Percentiles rank a stretch among this genome's conserved stretches.
phyloP scores from a whole-genome alignment of 30 jellyfish, hydroid and myxozoan species.

The Nemopilema nomurai region DNA sequence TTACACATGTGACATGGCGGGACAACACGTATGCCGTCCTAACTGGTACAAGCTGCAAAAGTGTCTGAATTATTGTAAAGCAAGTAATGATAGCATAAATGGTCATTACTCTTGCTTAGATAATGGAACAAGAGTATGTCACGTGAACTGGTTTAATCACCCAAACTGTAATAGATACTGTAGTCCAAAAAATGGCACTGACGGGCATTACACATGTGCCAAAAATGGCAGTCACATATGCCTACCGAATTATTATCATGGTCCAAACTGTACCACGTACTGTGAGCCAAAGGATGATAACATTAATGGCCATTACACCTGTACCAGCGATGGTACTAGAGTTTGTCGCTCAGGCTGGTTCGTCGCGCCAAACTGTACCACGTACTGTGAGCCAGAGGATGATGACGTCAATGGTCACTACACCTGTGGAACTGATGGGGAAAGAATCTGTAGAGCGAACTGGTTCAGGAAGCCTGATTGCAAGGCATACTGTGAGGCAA shows the following conservation, averaged over 20 bases:
- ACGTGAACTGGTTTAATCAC: conserved; percentile 5
- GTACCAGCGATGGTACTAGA: conserved; percentile 51
- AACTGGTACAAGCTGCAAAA: conserved; percentile 34
- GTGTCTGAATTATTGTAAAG: conserved; percentile 27
- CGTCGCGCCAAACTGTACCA: conserved; percentile 40
- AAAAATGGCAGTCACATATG: conserved; percentile 53
- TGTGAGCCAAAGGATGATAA: conserved; percentile 21
- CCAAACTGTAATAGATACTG: conserved; percentile 48
- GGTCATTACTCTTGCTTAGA: conserved; percentile 20
- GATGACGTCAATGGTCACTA: conserved; percentile 51
- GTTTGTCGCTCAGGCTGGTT: conserved; percentile 45
- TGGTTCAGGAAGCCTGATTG: conserved; percentile 46
- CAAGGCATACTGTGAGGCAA: conserved; percentile 28
- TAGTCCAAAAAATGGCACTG: conserved; percentile 10
- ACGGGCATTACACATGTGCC: conserved; percentile 65
- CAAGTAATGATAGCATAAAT: conserved; percentile 27
- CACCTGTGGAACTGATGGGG: conserved; percentile 37
- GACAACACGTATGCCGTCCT: conserved; percentile 38
- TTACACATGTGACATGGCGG: conserved; percentile 44
- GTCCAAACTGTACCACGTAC: neutral
- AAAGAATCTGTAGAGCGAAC: conserved; percentile 11
- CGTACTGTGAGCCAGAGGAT: conserved; percentile 38
- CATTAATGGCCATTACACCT: conserved; percentile 40
- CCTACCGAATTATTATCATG: conserved; percentile 12
- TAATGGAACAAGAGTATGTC: conserved; percentile 2